Evolutionary conservation across 2,888 invertebrate genomes (phyloP).

Genomic region (Coleophora deauratella): DNA sequence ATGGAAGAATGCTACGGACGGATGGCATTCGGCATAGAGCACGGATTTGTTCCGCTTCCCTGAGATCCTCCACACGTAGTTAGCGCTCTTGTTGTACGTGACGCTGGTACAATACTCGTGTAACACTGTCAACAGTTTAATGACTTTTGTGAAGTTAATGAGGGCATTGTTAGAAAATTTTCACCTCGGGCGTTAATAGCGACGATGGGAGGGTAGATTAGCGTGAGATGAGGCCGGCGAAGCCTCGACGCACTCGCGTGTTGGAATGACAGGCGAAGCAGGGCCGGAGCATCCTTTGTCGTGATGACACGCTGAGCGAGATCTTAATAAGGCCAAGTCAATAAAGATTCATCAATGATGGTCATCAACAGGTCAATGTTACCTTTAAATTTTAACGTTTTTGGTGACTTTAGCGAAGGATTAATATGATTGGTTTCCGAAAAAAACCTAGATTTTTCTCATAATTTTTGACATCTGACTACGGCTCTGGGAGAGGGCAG

Average conservation of each 20-base stretch:
- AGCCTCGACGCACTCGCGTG: constrained; percentile 36
- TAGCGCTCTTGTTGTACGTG: constrained; percentile 64
- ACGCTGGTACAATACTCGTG: constrained; percentile 47
- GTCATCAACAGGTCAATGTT: too few species aligned
- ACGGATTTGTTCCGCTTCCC: constrained; percentile 68
- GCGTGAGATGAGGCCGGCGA: constrained; percentile 30
- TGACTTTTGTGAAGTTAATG: constrained; percentile 65
- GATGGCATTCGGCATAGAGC: constrained; percentile 56
- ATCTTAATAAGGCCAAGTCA: too few species aligned
- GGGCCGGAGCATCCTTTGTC: too few species aligned
- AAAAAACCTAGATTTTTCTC: constrained; percentile 1
- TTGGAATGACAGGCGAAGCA: constrained; percentile 45
- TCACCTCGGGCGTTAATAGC: constrained; percentile 45
- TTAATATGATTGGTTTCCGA: too few species aligned
- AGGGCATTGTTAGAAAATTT: constrained; percentile 56
- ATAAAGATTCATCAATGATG: too few species aligned
- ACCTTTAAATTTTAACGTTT: too few species aligned
- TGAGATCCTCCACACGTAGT: constrained; percentile 66
- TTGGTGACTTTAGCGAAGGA: too few species aligned
- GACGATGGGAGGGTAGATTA: constrained; percentile 49
- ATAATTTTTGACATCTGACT: too few species aligned
- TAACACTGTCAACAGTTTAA: constrained; percentile 51
- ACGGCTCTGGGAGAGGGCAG: too few species aligned
- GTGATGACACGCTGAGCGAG: too few species aligned
- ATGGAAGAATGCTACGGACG: constrained; percentile 48